Base-by-base conservation (phyloP, 2,888 invertebrate species). In the Bellardia bayeri region DNA sequence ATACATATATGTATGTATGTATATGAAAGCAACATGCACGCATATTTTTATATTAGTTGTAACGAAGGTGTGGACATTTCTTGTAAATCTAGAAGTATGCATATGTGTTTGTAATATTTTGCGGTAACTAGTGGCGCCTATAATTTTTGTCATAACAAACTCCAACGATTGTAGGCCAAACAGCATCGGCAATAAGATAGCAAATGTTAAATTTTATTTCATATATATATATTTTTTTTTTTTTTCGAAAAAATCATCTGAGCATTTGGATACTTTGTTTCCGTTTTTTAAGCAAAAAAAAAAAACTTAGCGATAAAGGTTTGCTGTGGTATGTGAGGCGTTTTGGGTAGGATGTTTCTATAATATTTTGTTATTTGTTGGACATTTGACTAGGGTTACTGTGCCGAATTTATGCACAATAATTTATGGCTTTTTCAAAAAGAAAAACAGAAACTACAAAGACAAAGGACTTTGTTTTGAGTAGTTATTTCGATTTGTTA, bases 81-180 rank as follows among this genome's bases (percentile, higher is more conserved):
- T 49, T 11, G 49, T n/a, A n/a, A n/a, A 23, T n/a, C 40, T 42
- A 11, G 11, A 45, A 45, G 23, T 14, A 30, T 51, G 40, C 9
- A 9, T 16, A 23, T 45, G n/a, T 30, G 66, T 7, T 75, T 5
- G 66, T 58, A 40, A 58, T 40, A 45, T 79, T 58, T 80, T 75
- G 81, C 71, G 76, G 76, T 86, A 71, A 72, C 76, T 78, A 72
- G 86, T 85, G 84, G 87, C 83, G 79, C 84, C 85, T 90, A 91
- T 92, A 92, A 92, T 91, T 92, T 91, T 91, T 92, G 91, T 92
- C 91, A 92, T 91, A 92, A 91, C 91, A 91, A 91, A 92, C 91
- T 90, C 90, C 89, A 91, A 84, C 91, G 89, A 90, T 90, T 90
- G 90, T 87, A 89, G 89, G 85, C 68, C 76, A 74, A 86, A 80